Base-by-base conservation (phyloP, 2,888 invertebrate genomes). In the Calameuta pallipes region DNA sequence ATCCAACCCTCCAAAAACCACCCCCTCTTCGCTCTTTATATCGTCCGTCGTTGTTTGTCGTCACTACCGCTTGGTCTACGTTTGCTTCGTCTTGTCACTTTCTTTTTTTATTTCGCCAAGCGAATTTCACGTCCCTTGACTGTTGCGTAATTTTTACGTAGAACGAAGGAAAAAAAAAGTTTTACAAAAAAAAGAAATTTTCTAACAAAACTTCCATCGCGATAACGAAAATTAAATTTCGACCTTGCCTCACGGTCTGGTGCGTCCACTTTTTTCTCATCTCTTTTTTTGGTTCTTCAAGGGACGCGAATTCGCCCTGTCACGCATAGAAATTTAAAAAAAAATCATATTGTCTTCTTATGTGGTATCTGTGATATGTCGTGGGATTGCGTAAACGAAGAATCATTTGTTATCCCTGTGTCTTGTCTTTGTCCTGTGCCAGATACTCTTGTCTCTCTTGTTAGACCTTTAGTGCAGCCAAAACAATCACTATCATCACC, bases 361-460 rank as follows among this genome's bases (percentile, higher is more conserved):
- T 87, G 85, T 85, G 75, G 83, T 88, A 86, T 89, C 86, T 90
- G 91, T 91, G 90, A 89, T 90, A 90, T 91, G 90, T 91, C 88
- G 89, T 91, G 91, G 89, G 88, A 89, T 90, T 89, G 89, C 90
- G 78, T 79, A 34, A 78, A 31, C 71, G 34, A 36, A 75, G 76
- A 37, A 30, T 33, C 78, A 68, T 56, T 71, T 80, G 81, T 87
- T 87, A 89, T 85, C 88, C 89, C 91, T 88, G 87, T 90, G 90
- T 90, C 90, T 91, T 91, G 90, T 91, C 90, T 89, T 88, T 89
- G 89, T 88, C 89, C 88, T 85, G 23, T 56, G 56, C 56, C 56
- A 56, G 56, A 56, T 56, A 56, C 23, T 56, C 56, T 56, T 56
- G 15, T 56, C 56, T 56, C 56, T 56, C 56, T 56, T n/a, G n/a